phyloP scores from a whole-genome alignment of 2,797 vertebrate genomes.

The Micromesistius poutassou region DNA sequence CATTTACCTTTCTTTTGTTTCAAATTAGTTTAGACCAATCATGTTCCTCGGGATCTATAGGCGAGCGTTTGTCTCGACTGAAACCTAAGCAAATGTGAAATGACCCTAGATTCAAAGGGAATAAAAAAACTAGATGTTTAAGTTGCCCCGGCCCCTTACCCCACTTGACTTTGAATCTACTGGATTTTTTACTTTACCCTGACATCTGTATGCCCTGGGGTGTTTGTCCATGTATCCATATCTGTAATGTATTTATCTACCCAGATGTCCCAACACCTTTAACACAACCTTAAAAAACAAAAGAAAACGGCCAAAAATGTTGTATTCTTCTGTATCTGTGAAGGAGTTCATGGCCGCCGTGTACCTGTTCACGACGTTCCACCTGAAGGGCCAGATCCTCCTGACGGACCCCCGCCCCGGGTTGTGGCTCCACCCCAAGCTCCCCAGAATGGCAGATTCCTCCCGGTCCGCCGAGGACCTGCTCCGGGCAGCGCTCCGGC shows the following conservation, averaged over 20 bases:
- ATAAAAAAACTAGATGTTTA: neutral
- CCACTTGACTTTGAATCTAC: neutral
- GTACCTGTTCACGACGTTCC: slow-evolving; percentile 60
- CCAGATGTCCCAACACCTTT: neutral
- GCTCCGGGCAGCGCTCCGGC: slow-evolving; percentile 42
- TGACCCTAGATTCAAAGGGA: too few relatives aligned
- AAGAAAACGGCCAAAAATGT: neutral
- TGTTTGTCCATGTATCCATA: neutral
- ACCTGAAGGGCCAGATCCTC: slow-evolving; percentile 50
- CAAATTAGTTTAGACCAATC: too few relatives aligned
- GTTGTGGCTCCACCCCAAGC: neutral
- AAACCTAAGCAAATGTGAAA: too few relatives aligned
- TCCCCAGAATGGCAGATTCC: slow-evolving; percentile 23
- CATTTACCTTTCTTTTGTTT: too few relatives aligned
- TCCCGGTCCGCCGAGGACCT: slow-evolving; percentile 38
- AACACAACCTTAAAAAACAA: neutral
- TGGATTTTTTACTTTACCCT: too few relatives aligned
- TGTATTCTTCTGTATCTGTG: slow-evolving; percentile 11
- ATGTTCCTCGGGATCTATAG: too few relatives aligned
- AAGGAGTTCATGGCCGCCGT: slow-evolving; percentile 74
- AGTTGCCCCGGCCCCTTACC: neutral
- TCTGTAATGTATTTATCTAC: neutral
- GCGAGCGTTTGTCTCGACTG: too few relatives aligned
- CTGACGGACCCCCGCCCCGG: slow-evolving; percentile 32
- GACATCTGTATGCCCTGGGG: too few relatives aligned